Evolutionary conservation across 2,113 vertebrate species (phyloP).

Genomic region (Steatornis caripensis): DNA sequence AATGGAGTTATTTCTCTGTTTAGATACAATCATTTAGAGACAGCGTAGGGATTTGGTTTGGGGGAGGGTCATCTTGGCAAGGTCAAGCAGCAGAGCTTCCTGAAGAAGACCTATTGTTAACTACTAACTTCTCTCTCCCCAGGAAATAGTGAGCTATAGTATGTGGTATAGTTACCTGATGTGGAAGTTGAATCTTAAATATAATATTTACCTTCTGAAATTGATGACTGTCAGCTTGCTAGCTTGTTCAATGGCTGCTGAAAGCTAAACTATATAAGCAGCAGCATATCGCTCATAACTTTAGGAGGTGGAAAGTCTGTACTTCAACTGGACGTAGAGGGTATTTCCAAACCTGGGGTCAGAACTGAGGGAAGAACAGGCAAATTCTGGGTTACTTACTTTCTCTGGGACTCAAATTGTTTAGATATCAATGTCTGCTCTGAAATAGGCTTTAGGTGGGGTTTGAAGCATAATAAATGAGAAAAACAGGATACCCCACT

Average conservation of each 20-base stretch:
- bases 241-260: background rate
- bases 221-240: background rate
- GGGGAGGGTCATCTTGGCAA: background rate
- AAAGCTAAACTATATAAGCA: background rate
- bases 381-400: background rate
- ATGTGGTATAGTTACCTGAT: background rate
- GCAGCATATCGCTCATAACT: background rate
- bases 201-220: background rate
- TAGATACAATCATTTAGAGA: too few relatives aligned
- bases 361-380: background rate
- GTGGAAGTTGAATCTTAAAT: background rate
- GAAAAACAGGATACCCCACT: rapidly evolving
- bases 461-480: background rate
- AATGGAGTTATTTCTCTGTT: background rate
- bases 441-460: background rate
- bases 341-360: background rate
- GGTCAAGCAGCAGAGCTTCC: background rate
- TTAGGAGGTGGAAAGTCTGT: background rate
- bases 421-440: background rate
- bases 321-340: rapidly evolving
- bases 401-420: background rate
- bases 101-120: background rate
- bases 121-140: background rate
- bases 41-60: background rate
- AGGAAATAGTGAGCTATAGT: background rate